A percentile compares a stretch with the other conserved stretches of the same genome.
phyloP scores from a whole-genome alignment of 2,797 vertebrate genomes.

The Nyctalus aviator region DNA sequence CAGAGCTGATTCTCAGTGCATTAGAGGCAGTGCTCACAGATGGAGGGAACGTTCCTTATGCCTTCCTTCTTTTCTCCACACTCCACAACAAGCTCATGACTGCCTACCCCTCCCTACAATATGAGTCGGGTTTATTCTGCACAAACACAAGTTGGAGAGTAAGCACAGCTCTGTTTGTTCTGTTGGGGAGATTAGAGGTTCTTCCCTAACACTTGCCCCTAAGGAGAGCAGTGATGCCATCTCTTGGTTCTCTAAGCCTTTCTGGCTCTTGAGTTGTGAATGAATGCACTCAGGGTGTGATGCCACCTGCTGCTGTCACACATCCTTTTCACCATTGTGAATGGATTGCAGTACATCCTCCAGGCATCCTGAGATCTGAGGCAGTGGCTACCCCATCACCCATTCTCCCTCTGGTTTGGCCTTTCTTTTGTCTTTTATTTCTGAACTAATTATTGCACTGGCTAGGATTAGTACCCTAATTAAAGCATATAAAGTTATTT shows the following conservation, averaged over 20 bases:
- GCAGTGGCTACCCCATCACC: not conserved
- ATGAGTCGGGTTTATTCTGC: not conserved
- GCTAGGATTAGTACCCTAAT: not conserved
- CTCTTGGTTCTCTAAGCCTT: not conserved
- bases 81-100: not conserved
- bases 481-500: not conserved
- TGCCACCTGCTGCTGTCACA: not conserved
- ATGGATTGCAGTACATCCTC: not conserved
- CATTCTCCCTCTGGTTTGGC: not conserved
- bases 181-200: not conserved
- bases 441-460: not conserved
- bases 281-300: not conserved
- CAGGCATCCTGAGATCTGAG: not conserved
- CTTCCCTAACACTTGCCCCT: not conserved
- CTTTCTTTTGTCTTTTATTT: not conserved
- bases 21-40: not conserved
- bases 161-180: not conserved
- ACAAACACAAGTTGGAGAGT: constrained; percentile 10
- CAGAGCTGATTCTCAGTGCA: not conserved
- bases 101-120: not conserved
- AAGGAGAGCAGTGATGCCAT: not conserved
- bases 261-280: not conserved
- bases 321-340: not conserved
- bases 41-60: not conserved
- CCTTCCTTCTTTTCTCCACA: not conserved